Evolutionary conservation across 2,888 invertebrate genomes (phyloP), one percentile per base, ranked within the genome.

Genomic region (Troglohyphantes excavatus): DNA sequence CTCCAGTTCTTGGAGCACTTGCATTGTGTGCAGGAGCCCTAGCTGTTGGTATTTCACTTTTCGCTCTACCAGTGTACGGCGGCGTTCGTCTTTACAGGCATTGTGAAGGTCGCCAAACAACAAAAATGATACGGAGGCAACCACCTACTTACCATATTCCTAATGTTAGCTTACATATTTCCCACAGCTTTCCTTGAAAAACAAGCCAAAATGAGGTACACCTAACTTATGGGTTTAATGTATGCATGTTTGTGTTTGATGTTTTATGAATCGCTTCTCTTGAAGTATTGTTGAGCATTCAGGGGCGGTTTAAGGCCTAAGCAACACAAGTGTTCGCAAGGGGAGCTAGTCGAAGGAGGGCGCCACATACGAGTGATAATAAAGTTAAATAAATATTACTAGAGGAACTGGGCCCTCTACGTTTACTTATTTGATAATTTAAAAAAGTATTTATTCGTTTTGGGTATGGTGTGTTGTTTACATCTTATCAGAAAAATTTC

Each of bases 11-110:
- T 27, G 83, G 88, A 39, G 93, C 93, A 7, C 90, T 93, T n/a
- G 93, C 93, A 2, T 90, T 93, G 0, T 93, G 93, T 43, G 93
- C 93, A 1, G 93, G 93, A 5, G 93, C 92, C 0, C 90, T 93
- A 13, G 91, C 93, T 13, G 91, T 93, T 9, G 93, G 93, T 3
- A 91, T 93, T 17, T 93, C 93, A 63, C 92, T 93, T 11, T 92
- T 93, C 61, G 92, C 92, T 17, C 91, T 93, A 11, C 93, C 93
- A 0, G 92, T 93, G 2, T 93, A 93, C 59, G 93, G 93, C 11
- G 93, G 91, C 2, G 85, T 92, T 17, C 86, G 91, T 63, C 83
- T 92, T 2, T 92, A 92, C 61, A 91, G 91, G 53, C 87, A 89
- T 59, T 90, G 84, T 59, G 79, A 90, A 73, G 70, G 76, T 27